Evolutionary conservation across 2,888 invertebrate genomes (phyloP), one percentile per base, ranked within the genome.

Genomic region (Byasa hedistus): DNA sequence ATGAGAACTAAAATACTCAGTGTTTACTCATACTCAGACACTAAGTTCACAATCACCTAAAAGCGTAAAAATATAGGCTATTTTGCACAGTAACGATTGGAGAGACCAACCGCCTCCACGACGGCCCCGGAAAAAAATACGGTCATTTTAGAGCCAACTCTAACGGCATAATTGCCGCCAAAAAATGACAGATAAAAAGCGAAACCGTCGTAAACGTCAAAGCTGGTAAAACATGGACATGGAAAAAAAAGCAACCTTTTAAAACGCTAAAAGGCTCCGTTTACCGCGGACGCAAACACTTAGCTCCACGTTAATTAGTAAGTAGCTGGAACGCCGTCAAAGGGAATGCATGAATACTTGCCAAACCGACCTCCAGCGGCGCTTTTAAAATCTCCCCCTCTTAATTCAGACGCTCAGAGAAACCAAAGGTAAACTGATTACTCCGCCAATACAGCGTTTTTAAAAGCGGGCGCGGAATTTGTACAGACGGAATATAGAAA

Each of bases 311-410:
- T 91, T 91, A 91, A 91, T 91, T 91, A 91, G 84, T 90, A 91
- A 91, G 91, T 90, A 91, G 90, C 88, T 80, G 81, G 81, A 82
- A 85, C 89, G 83, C 77, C 86, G 87, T 90, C 90, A 92, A 92
- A 92, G 92, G 86, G 92, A 92, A 92, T 92, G 89, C 86, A 87
- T 90, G 91, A 91, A 89, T 91, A 91, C 91, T 90, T 88, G 78
- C 80, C 77, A 79, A 84, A 83, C 83, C 85, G 79, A 85, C 85
- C 86, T 85, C 85, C 79, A 78, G 79, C 84, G 83, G 81, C 74
- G 90, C 89, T 91, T 91, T 91, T 89, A 91, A 91, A 91, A 89
- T 83, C 81, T 82, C 83, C 86, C 87, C 84, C 85, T 79, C 85
- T 85, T 86, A 86, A 86, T 86, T 83, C 80, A 76, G 76, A 77